Base-by-base conservation (phyloP, 2,888 invertebrate genomes). In the Rosalia funebris region DNA sequence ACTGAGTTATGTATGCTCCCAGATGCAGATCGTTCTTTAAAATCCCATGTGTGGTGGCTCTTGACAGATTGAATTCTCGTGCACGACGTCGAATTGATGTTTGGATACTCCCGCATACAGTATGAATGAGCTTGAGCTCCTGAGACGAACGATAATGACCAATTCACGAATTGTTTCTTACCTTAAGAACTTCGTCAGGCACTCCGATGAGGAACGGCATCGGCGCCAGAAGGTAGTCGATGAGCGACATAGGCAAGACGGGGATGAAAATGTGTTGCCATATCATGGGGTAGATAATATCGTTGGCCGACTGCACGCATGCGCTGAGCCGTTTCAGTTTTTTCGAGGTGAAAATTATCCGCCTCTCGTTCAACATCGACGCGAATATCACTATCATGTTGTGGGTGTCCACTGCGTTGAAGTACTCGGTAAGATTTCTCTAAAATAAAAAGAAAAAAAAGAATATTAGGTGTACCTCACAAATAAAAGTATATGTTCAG, bases 261-360 rank as follows among this genome's bases (percentile, higher is more conserved):
- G 98, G 98, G 82, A 98, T 97, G 81, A 94, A 98, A 77, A 98
- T 95, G 77, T 98, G 97, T 82, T 98, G 98, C 98, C 98, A 98
- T 70, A 92, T 91, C 96, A 99, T 97, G 0, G 98, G 98, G 82
- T 96, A 98, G 37, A 99, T 88, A 44, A 98, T 89, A 63, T 93
- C 90, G 79, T 96, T 95, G 12, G 96, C 95, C 10, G 97, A 97
- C 81, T 97, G 96, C 17, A 94, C 93, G 76, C 94, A 93, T 0
- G 98, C 95, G 47, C 96, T 96, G 46, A 99, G 84, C 60, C 95
- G 86, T 67, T 94, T 93, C 65, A 98, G 84, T 77, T 93, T 93
- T 65, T 90, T 89, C 0, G 98, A 97, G 5, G 93, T 95, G 73
- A 99, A 92, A 54, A 98, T 90, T 61, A 99, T 93, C 42, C 98